phyloP scores from a whole-genome alignment of 2,888 invertebrate genomes.

The Nephrotoma guestfalica region DNA sequence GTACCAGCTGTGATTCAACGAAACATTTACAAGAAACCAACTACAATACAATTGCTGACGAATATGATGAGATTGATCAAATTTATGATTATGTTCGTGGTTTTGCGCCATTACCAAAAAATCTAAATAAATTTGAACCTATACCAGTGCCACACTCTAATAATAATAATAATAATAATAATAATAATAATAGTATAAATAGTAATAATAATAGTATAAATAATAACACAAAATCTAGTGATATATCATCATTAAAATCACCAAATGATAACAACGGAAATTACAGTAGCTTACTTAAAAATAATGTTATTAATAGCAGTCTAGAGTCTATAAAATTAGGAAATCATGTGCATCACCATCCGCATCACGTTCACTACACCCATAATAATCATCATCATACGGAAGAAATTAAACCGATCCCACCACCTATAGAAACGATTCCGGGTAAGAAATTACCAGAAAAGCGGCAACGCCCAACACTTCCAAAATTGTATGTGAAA shows the following conservation, averaged over 20 bases:
- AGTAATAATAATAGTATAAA: conserved; percentile 5
- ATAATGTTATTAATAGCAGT: conserved; percentile 23
- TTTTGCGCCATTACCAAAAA: conserved; percentile 78
- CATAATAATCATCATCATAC: conserved; percentile 35
- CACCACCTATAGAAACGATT: conserved; percentile 84
- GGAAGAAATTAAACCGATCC: conserved; percentile 64
- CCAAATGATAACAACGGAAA: conserved; percentile 18
- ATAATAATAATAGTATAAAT: conserved; percentile 5
- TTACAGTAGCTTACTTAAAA: conserved; percentile 16
- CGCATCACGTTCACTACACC: conserved; percentile 15
- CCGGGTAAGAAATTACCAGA: conserved; percentile 69
- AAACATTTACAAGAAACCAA: conserved; percentile 34
- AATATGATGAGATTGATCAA: conserved; percentile 92
- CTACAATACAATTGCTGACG: conserved; percentile 53
- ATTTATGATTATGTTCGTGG: conserved; percentile 92
- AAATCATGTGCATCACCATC: conserved; percentile 26
- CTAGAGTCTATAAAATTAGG: conserved; percentile 28
- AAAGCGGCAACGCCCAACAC: conserved; percentile 56
- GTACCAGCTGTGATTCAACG: conserved; percentile 61
- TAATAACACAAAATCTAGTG: conserved; percentile 1
- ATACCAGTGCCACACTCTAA: conserved; percentile 33
- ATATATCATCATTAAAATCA: neutral
- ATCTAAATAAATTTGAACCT: conserved; percentile 35
- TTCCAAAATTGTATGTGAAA: conserved; percentile 68
- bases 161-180: conserved; percentile 17